Percentiles rank a stretch among this genome's conserved stretches.
phyloP scores from a whole-genome alignment of 2,888 invertebrate genomes.

The Molanna angustata region DNA sequence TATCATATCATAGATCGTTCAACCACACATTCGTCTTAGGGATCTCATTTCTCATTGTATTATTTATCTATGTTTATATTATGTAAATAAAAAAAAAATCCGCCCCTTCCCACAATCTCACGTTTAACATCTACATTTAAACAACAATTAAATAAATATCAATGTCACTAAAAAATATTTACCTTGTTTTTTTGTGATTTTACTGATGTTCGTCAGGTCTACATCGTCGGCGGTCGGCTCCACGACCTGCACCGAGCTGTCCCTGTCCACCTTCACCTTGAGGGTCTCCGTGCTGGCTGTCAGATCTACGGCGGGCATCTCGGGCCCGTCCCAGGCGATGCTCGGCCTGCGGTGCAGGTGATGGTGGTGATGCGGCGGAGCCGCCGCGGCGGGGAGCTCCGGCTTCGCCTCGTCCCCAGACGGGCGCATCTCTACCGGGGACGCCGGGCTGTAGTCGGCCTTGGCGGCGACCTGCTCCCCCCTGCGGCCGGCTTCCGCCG shows the following conservation, averaged over 20 bases:
- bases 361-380: slow-evolving; percentile 1
- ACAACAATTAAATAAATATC: too few relatives aligned
- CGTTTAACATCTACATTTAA: too few relatives aligned
- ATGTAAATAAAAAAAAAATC: too few relatives aligned
- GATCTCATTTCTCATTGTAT: too few relatives aligned
- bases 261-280: slow-evolving; percentile 8
- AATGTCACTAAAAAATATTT: too few relatives aligned
- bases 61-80: too few relatives aligned
- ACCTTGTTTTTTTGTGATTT: slow-evolving; percentile 58
- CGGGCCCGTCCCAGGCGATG: slow-evolving; percentile 7
- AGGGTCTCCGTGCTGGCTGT: slow-evolving; percentile 9
- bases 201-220: slow-evolving; percentile 54
- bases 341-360: slow-evolving; percentile 17
- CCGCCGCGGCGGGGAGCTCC: background rate
- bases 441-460: slow-evolving; percentile 13
- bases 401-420: background rate
- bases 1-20: too few relatives aligned
- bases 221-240: slow-evolving; percentile 49
- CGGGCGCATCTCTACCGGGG: slow-evolving; percentile 2
- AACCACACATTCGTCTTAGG: too few relatives aligned
- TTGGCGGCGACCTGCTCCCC: slow-evolving; percentile 1
- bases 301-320: slow-evolving; percentile 9
- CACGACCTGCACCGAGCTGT: slow-evolving; percentile 18
- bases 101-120: too few relatives aligned
- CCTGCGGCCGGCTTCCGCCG: too few relatives aligned